Evolutionary conservation across 2,888 invertebrate species (phyloP), one percentile per base, ranked within the genome.

Genomic region (Nemurella pictetii): DNA sequence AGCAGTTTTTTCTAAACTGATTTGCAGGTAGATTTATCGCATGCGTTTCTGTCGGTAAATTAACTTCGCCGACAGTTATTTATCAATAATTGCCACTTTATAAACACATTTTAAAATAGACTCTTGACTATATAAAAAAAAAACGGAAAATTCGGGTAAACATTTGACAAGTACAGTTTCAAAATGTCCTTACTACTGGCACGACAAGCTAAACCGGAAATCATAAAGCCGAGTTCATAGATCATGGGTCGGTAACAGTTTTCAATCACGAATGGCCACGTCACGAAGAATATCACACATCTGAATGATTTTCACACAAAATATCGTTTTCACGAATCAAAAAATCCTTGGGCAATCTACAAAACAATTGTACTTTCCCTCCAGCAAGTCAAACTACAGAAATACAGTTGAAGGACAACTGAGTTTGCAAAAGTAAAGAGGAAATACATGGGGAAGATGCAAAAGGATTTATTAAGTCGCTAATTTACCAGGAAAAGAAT

Each of bases 201-300:
- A 32, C 32, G 32, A 32, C 32, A 55, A 55, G 55, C 55, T 55
- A 7, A 20, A 55, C 55, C 55, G 20, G 20, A 55, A 55, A 15
- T 20, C 55, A 55, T 55, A 55, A 55, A n/a, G n/a, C 55, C 55
- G 55, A 12, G 20, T 2, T 7, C 55, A 55, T n/a, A 55, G 3
- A 35, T 55, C 12, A 20, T 7, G 55, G 55, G 55, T 55, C 55
- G 20, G 55, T 20, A 55, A 20, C 55, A 55, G 55, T 55, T 7
- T 3, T 55, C 55, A 55, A 20, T 55, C 55, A 20, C 15, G 30
- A n/a, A 78, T 78, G 78, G 78, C 78, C 78, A 30, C 78, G 5
- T 28, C 9, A 29, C 30, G 78, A 78, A 78, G 78, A 78, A 78
- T 78, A 12, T 78, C 77, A 77, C 77, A 78, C 29, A 78, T 27